Evolutionary conservation across 2,888 invertebrate species (phyloP), one percentile per base, ranked within the genome.

Genomic region (Mechanitis mazaeus): DNA sequence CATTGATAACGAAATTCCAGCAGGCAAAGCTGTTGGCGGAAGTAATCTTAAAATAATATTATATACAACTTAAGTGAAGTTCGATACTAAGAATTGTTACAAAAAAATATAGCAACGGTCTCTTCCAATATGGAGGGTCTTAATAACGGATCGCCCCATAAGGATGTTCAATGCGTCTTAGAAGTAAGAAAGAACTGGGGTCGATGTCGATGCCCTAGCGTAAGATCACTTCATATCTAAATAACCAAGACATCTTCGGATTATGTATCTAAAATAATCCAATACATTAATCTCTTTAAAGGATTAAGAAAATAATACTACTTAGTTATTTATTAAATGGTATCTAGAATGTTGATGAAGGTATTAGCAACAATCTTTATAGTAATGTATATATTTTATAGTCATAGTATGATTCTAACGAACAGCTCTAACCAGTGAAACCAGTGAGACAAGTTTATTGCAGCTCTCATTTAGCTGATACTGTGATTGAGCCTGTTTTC

Each of bases 81-180:
- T 3, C 6, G 35, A 35, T 35, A 35, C 35, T 35, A 31, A 31
- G 50, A 31, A 50, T 28, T 47, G 47, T 47, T 3, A 20, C n/a
- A 50, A 50, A 63, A 63, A 63, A 59, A 59, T 54, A 42, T 56
- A 46, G 59, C 59, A 67, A 65, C 87, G 87, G 86, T 74, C 69
- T 74, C 65, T 68, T 76, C 86, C 77, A 76, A 83, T 85, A 87
- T 80, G 83, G 87, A 73, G 71, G 78, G 85, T 83, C 84, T 87
- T 85, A 87, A 88, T 86, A 85, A 84, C 78, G 77, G 71, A 73
- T 68, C 58, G 61, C 83, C 82, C 74, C 83, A 83, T 79, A 86
- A 75, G 85, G 87, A 59, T 59, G 33, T 54, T 54, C 33, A 58
- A 63, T 47, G 47, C 20, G 47, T 20, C 47, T 47, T 47, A 47